Evolutionary conservation across 2,113 vertebrate genomes (phyloP), one percentile per base, ranked within the genome.

Genomic region (Nematolebias whitei): DNA sequence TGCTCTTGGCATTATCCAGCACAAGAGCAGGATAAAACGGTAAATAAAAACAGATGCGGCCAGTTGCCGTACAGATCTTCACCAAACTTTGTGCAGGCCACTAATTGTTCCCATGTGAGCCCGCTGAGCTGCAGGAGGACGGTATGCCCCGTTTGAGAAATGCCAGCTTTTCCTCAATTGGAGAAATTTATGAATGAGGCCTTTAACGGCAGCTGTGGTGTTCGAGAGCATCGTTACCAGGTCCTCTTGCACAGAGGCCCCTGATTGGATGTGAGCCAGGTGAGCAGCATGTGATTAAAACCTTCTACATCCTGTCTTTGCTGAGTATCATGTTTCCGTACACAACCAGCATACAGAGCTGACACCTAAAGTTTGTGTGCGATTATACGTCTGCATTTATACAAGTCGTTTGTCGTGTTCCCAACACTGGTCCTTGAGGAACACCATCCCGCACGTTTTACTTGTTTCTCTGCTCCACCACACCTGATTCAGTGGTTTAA

Each of bases 21-120:
- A 52, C 84, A 85, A 88, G 88, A 85, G 87, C 79, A 10, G 80
- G 88, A 50, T 44, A 43, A 59, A 63, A 92, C 91, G 89, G 91
- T 91, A 93, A 94, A 94, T 90, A 93, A 91, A 92, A 93, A 89
- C 92, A 93, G 88, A 91, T 93, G 92, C 89, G 77, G 88, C 90
- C 80, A 85, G 89, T 93, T 93, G 89, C 91, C 90, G 16, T 55
- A 91, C 84, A 85, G 87, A 90, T 86, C 78, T 88, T 88, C 19
- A 90, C 91, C 90, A 92, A 91, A 90, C 76, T 89, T 35, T 79
- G 80, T 71, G 61, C 73, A 61, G 72, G 61, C 82, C 65, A 79
- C 80, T 92, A 93, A 94, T 92, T 86, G 86, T 81, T 93, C 91
- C 88, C 92, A 90, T 89, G 88, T 93, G 91, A 84, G 85, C 65